phyloP scores from a whole-genome alignment of 2,797 vertebrate genomes.

The Centropyge bicolor region DNA sequence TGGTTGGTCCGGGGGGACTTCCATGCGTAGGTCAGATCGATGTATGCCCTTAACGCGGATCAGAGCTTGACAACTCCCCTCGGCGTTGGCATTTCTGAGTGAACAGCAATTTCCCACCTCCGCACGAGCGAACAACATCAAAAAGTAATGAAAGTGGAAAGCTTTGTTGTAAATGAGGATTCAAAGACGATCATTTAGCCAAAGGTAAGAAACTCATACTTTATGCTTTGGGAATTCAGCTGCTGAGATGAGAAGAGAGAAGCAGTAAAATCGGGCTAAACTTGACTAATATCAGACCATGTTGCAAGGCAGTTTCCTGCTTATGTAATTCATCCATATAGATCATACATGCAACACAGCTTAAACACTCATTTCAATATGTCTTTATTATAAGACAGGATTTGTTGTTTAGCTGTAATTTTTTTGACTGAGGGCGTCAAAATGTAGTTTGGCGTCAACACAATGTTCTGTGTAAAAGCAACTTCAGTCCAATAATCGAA shows the following conservation, averaged over 20 bases:
- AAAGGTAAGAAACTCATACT: conserved; percentile 6
- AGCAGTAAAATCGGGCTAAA: background rate
- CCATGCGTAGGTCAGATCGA: conserved; percentile 76
- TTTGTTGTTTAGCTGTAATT: too few species aligned
- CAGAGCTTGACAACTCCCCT: conserved; percentile 81
- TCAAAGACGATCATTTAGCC: conserved; percentile 51
- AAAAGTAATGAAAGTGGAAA: conserved; percentile 59
- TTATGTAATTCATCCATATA: background rate
- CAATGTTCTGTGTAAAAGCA: background rate
- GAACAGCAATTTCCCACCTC: conserved; percentile 78
- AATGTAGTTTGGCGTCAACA: too few species aligned
- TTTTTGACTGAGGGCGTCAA: too few species aligned
- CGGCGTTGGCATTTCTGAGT: conserved; percentile 78
- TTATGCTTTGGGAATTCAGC: conserved; percentile 14
- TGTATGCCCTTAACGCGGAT: conserved; percentile 74
- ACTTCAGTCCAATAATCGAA: background rate
- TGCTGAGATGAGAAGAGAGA: background rate
- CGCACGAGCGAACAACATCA: conserved; percentile 77
- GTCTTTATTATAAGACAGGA: too few species aligned
- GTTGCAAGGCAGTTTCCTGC: background rate
- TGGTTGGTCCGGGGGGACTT: conserved; percentile 67
- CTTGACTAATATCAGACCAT: background rate
- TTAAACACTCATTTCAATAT: background rate
- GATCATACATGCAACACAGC: background rate
- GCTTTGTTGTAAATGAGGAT: conserved; percentile 63